Conservation (phyloP, 2,888 invertebrate genomes). For the Chirona hameri region DNA sequence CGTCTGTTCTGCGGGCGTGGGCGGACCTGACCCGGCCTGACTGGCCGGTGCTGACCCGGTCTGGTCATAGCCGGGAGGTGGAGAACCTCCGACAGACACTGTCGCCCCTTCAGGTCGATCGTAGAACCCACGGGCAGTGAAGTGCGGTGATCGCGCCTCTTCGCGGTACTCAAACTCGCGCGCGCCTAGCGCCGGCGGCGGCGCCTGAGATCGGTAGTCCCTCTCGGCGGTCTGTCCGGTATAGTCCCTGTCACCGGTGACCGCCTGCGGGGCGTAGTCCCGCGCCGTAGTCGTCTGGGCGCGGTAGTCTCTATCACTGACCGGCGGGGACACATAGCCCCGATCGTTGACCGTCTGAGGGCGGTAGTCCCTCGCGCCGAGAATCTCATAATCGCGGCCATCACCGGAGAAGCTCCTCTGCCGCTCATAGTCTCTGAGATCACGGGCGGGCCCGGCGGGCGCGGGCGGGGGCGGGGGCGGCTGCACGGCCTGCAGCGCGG, state of each 20-base stretch:
- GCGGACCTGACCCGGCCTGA: neutral
- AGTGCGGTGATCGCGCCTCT: neutral
- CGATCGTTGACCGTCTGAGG: neutral
- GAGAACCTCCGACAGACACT: neutral
- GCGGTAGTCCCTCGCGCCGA: neutral
- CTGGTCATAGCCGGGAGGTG: neutral
- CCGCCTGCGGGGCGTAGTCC: neutral
- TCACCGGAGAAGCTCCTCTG: neutral
- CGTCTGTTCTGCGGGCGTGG: neutral
- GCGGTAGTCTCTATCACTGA: neutral
- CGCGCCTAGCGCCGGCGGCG: neutral
- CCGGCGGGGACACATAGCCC: neutral
- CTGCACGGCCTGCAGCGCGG: neutral
- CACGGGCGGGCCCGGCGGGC: neutral
- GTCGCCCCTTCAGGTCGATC: neutral
- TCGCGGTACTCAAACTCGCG: slow-evolving; percentile 1
- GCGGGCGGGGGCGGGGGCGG: neutral
- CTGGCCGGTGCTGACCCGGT: neutral
- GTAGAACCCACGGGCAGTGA: neutral
- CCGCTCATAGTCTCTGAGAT: slow-evolving; percentile 3
- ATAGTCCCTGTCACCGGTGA: neutral
- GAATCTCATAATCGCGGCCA: neutral
- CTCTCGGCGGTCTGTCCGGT: neutral
- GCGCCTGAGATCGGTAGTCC: neutral
- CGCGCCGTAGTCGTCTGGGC: neutral